Base-by-base conservation (phyloP, 2,888 invertebrate species). In the Biston betularia region DNA sequence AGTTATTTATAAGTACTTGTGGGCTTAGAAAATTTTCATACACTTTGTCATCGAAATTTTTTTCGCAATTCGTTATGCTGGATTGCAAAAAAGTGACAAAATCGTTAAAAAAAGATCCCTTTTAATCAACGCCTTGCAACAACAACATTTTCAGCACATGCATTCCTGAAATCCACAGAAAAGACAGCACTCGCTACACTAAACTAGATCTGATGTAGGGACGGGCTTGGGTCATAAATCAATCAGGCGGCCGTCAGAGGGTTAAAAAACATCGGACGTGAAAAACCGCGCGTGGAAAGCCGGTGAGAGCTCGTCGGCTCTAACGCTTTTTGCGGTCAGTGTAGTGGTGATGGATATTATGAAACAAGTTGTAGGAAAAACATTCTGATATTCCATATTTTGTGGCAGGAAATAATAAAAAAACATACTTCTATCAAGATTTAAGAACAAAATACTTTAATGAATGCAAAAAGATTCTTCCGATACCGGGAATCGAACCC, bases 401-500 rank as follows among this genome's bases (percentile, higher is more conserved):
- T 42, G 42, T 44, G 8, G 53, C 2, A 15, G 12, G 34, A 50
- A 33, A 50, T n/a, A 50, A 34, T 12, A n/a, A 34, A 34, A 50
- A 7, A 49, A 11, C 7, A 15, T 4, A 46, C 14, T 0, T n/a
- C n/a, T 45, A 46, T 15, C 15, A 46, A 45, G 45, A 14, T 45
- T 5, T 12, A 11, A n/a, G 12, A 3, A 24, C 24, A 24, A 24
- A 3, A n/a, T 0, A 10, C 12, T 5, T 11, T 44, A 44, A 11
- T 11, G n/a, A 46, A 3, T 11, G 24, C 7, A 33, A 33, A 75
- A 82, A 79, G 74, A 54, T 6, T n/a, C 48, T 83, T 82, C 82
- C 83, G 81, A 81, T 83, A 83, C 84, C 94, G 94, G 94, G 93
- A 93, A 93, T 94, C 93, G 94, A 94, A 94, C 94, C 94, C 94